phyloP scores from a whole-genome alignment of 2,113 vertebrate species.

The Cebus imitator region DNA sequence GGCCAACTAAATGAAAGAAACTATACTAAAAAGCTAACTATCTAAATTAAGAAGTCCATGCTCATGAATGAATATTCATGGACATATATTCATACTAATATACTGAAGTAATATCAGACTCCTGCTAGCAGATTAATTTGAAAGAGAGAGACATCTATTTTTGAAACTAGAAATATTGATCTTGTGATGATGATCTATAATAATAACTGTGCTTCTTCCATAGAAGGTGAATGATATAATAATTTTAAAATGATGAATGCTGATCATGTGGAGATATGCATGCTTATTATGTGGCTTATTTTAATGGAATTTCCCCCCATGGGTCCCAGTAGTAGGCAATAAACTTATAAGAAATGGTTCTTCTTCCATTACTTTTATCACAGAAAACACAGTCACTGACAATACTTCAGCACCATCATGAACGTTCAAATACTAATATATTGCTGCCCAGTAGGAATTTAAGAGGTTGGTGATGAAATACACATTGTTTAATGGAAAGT shows the following conservation, averaged over 20 bases:
- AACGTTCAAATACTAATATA: constrained; percentile 51
- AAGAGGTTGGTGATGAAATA: constrained; percentile 49
- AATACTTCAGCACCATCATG: constrained; percentile 34
- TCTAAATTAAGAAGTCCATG: constrained; percentile 55
- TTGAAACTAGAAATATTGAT: constrained; percentile 46
- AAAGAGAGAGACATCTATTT: constrained; percentile 57
- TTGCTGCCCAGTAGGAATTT: constrained; percentile 21
- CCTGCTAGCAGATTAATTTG: constrained; percentile 54
- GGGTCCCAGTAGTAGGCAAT: background rate
- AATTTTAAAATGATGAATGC: constrained; percentile 54
- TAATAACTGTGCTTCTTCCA: constrained; percentile 32
- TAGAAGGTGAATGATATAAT: constrained; percentile 19
- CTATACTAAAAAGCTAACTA: constrained; percentile 62
- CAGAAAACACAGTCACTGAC: constrained; percentile 21
- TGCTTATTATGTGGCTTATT: constrained; percentile 58
- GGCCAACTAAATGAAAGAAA: constrained; percentile 67
- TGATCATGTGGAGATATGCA: background rate
- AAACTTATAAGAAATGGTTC: constrained; percentile 11
- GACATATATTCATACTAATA: constrained; percentile 60
- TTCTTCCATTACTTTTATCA: constrained; percentile 54
- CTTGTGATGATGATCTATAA: constrained; percentile 32
- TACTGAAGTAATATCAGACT: constrained; percentile 36
- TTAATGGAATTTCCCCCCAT: constrained; percentile 45
- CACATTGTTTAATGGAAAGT: background rate
- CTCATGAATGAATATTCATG: constrained; percentile 61